phyloP scores from a whole-genome alignment of 2,888 invertebrate genomes.

The Acleris cristana region DNA sequence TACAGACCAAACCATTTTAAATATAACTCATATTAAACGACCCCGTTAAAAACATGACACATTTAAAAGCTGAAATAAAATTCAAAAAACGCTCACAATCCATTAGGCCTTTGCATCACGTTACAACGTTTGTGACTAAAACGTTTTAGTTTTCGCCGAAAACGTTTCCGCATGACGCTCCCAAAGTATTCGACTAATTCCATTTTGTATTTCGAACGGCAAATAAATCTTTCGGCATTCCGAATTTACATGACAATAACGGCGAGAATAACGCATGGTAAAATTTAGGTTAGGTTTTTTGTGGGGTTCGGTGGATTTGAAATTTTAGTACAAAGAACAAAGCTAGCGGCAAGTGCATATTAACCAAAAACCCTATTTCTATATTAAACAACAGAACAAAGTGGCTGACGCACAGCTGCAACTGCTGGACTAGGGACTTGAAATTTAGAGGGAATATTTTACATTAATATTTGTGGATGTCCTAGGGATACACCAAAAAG shows the following conservation, averaged over 20 bases:
- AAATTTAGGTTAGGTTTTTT: not conserved
- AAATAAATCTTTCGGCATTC: constrained; percentile 1
- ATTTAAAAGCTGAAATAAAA: not conserved
- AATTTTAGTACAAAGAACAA: not conserved
- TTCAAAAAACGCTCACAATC: not conserved
- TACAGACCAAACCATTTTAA: too few species aligned
- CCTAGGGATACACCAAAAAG: too few species aligned
- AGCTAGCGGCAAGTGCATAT: not conserved
- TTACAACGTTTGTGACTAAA: constrained; percentile 5
- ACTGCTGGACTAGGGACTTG: too few species aligned
- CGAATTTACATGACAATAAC: not conserved
- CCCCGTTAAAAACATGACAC: too few species aligned
- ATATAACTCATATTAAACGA: too few species aligned
- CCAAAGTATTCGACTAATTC: constrained; percentile 14
- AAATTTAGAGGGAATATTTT: too few species aligned
- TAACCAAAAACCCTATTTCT: too few species aligned
- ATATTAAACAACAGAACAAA: too few species aligned
- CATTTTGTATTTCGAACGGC: constrained; percentile 14
- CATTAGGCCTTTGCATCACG: not conserved
- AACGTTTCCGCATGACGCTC: constrained; percentile 4
- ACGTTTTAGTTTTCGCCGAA: constrained; percentile 4
- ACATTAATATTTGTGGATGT: too few species aligned
- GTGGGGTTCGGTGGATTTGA: not conserved
- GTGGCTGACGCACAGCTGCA: too few species aligned
- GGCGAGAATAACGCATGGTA: not conserved